Evolutionary conservation across 2,888 invertebrate genomes (phyloP), one percentile per base, ranked within the genome.

Genomic region (Scelioninae gen. 1): DNA sequence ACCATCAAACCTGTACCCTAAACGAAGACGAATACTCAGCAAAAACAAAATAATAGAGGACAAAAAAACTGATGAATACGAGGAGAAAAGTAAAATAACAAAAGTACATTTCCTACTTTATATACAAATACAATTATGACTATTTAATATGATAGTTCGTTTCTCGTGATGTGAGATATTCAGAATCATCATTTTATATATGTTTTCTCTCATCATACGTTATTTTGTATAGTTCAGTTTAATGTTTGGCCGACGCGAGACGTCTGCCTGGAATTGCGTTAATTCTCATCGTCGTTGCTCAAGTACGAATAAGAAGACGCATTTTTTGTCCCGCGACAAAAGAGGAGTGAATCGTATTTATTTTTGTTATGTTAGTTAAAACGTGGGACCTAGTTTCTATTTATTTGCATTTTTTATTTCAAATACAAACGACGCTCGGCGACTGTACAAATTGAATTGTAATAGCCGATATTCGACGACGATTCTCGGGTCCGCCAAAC

Each of bases 81-180:
- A 72, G 34, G 13, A 45, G 32, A 45, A 53, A 34, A 29, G 23
- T 29, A 63, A 45, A 60, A 62, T 51, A 62, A 66, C 13, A 65
- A 78, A 68, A 71, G 56, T 79, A 80, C 74, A 90, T 92, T 92
- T 92, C 91, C 91, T 92, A 92, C 91, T 91, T 90, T 89, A 88
- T 91, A 89, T 88, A 88, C 86, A 86, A 85, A 87, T 90, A n/a
- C n/a, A 85, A 86, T 65, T 71, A 29, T 71, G 56, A 78, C 78
- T 71, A 71, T 78, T 71, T 71, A 43, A 71, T 63, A 71, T 11
- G 53, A 77, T 51, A 63, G 78, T 65, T 60, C 68, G 58, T 51
- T 60, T 56, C 47, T 40, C 29, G 88, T 84, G 85, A 86, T 86
- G 83, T 86, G 79, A 83, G 85, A 63, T 83, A 86, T 87, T 88